Base-by-base conservation (phyloP, 2,113 vertebrate genomes). In the human (Homo sapiens) region DNA sequence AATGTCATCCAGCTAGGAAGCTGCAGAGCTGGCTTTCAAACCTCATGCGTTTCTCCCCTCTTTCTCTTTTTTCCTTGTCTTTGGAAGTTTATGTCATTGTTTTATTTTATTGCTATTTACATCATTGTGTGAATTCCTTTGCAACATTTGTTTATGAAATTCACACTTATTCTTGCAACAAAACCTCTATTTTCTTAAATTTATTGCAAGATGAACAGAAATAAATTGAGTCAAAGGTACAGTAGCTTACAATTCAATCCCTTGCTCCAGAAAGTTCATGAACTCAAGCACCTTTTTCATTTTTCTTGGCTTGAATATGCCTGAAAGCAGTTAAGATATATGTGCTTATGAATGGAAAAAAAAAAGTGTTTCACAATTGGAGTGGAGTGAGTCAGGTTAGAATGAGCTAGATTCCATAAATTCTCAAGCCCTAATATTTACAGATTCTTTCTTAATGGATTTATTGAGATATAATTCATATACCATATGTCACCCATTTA, bases 141-240 rank as follows among this genome's bases (percentile, higher is more conserved):
- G 52, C 8, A 87, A 22, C 9, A n/a, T 75, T 73, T 72, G n/a
- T 76, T 83, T 85, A 68, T 90, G 52, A 81, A 96, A 7, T 88
- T 90, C 59, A 87, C 55, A 61, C 59, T 66, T 73, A 87, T 76
- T 81, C 70, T 59, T 87, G 48, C 43, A 55, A 43, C 3, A 89
- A 90, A 90, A 92, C 4, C 27, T 96, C 38, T 68, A 64, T 93
- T 75, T 95, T 95, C 84, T 92, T 88, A 88, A 95, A 93, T 43
- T 38, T 90, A 18, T 72, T 93, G 45, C n/a, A 93, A 81, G 57
- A 80, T 83, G 93, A 95, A 84, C 38, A 52, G n/a, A 80, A 95
- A 88, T 52, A 70, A 93, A 70, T 66, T 48, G 52, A 94, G 50
- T 59, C 87, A 59, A 80, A 95, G 82, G 0, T 78, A 78, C 3